Evolutionary conservation across 2,797 vertebrate genomes (phyloP), one percentile per base, ranked within the genome.

Genomic region (Centropyge bicolor): DNA sequence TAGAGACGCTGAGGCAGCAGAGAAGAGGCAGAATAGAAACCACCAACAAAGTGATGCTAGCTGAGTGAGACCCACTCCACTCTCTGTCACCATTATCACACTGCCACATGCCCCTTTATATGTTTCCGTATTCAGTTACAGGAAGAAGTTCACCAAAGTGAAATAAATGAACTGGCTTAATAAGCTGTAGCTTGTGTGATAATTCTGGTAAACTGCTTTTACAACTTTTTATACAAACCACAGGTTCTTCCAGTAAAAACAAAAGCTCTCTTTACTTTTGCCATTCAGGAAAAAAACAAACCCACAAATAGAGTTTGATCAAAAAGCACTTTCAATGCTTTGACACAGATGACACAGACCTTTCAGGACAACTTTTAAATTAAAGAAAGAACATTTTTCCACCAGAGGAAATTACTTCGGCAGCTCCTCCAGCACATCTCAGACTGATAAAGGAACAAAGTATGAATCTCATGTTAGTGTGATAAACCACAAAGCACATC

Each of bases 1-100:
- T 22, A 19, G 27, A 81, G 72, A 81, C 74, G 93, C 91, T 93
- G 93, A 94, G 83, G 75, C 90, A 89, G 93, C 92, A 91, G 59
- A 83, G 51, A 68, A 16, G 1, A 84, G 76, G 70, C 80, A 91
- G 86, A 93, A 92, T 69, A 85, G 90, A 92, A 94, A 93, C 88
- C 82, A 89, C 72, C 10, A 35, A 75, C 67, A 22, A 63, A 78
- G 48, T 41, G 49, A 24, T 43, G 57, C 45, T 8, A 51, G 54
- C 71, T 52, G 52, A 77, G 46, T 24, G 35, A 80, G 48, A 78
- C 41, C 13, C 20, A 24, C 55, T 43, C n/a, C 9, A 13, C 27
- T 5, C 55, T 76, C 51, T 45, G 66, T 55, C 52, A 43, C 43
- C 12, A 20, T 13, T 27, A 51, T 56, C 24, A 81, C 24, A 69